phyloP scores from a whole-genome alignment of 2,113 vertebrate genomes.

The Tinamus guttatus region DNA sequence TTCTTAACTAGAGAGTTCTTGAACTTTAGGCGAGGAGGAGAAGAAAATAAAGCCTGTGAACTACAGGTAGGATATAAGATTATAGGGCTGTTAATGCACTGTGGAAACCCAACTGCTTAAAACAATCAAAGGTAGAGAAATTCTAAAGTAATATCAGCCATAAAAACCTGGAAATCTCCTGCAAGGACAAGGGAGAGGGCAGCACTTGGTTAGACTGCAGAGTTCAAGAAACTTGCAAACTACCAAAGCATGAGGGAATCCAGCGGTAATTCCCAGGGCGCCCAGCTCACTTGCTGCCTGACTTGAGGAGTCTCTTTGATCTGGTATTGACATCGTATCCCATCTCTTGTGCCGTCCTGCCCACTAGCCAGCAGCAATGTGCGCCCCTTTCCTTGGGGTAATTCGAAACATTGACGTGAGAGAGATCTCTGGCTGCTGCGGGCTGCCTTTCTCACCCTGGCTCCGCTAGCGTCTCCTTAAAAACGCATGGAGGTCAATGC shows the following conservation, averaged over 20 bases:
- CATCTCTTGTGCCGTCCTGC: conserved; percentile 39
- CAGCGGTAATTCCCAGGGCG: conserved; percentile 69
- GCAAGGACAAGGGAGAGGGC: not conserved
- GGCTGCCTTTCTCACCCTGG: conserved; percentile 20
- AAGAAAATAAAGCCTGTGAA: not conserved
- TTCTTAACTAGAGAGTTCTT: not conserved
- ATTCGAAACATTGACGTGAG: conserved; percentile 59
- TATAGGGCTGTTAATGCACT: not conserved
- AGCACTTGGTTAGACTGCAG: not conserved
- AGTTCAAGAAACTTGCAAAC: conserved; percentile 25
- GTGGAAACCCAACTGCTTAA: conserved; percentile 4
- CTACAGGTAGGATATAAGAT: not conserved
- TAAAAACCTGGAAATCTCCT: not conserved
- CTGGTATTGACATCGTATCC: conserved; percentile 56
- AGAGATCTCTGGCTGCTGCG: conserved; percentile 23
- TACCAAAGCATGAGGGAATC: conserved; percentile 29
- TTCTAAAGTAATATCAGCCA: not conserved
- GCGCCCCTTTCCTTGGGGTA: conserved; percentile 39
- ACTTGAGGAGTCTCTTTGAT: conserved; percentile 67
- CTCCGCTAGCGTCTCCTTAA: conserved; percentile 38
- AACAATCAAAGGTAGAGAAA: not conserved
- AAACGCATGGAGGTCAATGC: conserved; percentile 45
- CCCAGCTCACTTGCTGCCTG: conserved; percentile 12
- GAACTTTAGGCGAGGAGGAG: not conserved
- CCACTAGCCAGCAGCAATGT: conserved; percentile 29